Evolutionary conservation across 2,888 invertebrate species (phyloP).

Genomic region (Erpobdella octoculata): DNA sequence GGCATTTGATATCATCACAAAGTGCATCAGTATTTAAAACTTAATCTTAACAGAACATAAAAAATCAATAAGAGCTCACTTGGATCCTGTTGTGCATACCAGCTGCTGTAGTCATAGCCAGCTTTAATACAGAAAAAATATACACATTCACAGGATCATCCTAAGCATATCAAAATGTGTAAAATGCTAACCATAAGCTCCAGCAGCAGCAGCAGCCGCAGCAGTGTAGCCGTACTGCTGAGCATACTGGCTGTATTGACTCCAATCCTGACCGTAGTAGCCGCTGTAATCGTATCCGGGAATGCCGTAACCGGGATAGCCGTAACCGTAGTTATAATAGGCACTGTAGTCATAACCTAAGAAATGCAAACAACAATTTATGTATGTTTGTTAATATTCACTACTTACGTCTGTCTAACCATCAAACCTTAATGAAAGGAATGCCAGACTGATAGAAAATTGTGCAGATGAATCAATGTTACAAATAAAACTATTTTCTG

Average conservation of each 20-base stretch:
- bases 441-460: background rate
- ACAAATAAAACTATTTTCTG: too few relatives aligned
- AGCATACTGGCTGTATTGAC: conserved; percentile 24
- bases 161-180: background rate
- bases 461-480: too few relatives aligned
- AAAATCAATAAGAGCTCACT: conserved; percentile 1
- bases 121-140: background rate
- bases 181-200: conserved; percentile 5
- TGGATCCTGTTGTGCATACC: conserved; percentile 26
- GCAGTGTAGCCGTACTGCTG: conserved; percentile 27
- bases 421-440: too few relatives aligned
- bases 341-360: conserved; percentile 49
- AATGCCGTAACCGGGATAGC: conserved; percentile 35
- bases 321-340: conserved; percentile 31
- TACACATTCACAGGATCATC: background rate
- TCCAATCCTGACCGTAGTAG: conserved; percentile 32
- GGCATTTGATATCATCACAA: too few relatives aligned
- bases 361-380: too few relatives aligned
- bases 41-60: background rate
- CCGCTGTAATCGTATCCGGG: conserved; percentile 33
- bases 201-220: background rate
- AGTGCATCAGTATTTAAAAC: too few relatives aligned
- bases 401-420: too few relatives aligned
- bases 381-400: background rate
- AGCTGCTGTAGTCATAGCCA: conserved; percentile 27